A percentile compares a stretch with the other conserved stretches of the same genome.
Conservation (phyloP, 35 echinoderm and acorn worm species). For the Lytechinus variegatus region DNA sequence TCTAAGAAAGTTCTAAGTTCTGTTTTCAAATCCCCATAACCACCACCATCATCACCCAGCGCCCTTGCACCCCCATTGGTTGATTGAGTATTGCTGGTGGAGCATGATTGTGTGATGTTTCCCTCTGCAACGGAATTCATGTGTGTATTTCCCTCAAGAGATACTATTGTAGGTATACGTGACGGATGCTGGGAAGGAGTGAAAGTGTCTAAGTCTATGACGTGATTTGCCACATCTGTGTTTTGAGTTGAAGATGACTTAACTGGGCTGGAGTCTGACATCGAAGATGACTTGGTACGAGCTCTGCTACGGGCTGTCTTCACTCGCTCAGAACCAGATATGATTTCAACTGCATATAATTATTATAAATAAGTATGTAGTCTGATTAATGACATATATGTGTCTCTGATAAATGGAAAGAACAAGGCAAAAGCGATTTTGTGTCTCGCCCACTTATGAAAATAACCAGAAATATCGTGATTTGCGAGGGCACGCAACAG, state of each 20-base stretch:
- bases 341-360: slow-evolving; percentile 62
- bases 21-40: slow-evolving; percentile 54
- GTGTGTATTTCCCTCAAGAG: neutral
- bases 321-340: slow-evolving; percentile 71
- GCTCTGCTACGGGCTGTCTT: slow-evolving; percentile 68
- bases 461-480: too few relatives aligned
- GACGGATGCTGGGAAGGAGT: neutral
- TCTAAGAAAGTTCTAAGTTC: slow-evolving; percentile 59
- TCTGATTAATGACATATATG: too few relatives aligned
- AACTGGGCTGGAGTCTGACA: slow-evolving; percentile 53
- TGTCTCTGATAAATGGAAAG: too few relatives aligned
- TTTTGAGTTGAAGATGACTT: slow-evolving; percentile 24
- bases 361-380: too few relatives aligned
- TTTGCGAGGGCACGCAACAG: too few relatives aligned
- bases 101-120: neutral
- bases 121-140: neutral
- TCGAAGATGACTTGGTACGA: slow-evolving; percentile 54
- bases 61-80: neutral
- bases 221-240: slow-evolving; percentile 22
- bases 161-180: neutral
- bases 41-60: neutral
- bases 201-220: neutral
- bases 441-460: too few relatives aligned
- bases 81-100: neutral
- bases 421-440: too few relatives aligned